Evolutionary conservation across 2,797 vertebrate genomes (phyloP), one percentile per base, ranked within the genome.

Genomic region (Sibirionetta formosa): DNA sequence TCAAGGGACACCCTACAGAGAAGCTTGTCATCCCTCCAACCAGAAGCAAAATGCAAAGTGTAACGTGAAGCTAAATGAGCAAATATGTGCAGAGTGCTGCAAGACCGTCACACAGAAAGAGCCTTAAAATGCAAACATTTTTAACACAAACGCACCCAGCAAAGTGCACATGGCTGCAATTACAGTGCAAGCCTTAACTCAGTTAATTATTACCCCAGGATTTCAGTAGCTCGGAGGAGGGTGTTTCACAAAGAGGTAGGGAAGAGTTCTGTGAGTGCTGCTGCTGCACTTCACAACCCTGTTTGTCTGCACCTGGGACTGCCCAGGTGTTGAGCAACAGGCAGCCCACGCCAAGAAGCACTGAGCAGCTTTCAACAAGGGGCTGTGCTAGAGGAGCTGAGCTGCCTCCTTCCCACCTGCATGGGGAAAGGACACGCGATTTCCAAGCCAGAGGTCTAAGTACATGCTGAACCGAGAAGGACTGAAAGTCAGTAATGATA

Each of bases 211-310:
- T 92, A 92, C 12, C 73, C 78, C 56, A 44, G 70, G 36, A 90
- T 93, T 96, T 94, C 77, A 57, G 68, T 88, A 85, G 85, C 92
- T 96, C 70, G 83, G 35, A 93, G 94, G 70, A 92, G 79, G 95
- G 86, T 92, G 35, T 92, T 94, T 94, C 88, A 88, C 86, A 46
- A 65, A 63, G 90, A 42, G 35, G 8, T 58, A 1, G 1, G 15
- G 61, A 66, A 72, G 60, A 71, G 36, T 36, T 19, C 11, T 15
- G 8, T 14, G 27, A 61, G 66, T 2, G 1, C 44, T 51, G 77
- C 79, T 26, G 44, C 76, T 66, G 31, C 0, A 2, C 56, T 82
- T 57, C 57, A 35, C 27, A 38, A 2, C 0, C 1, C 36, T 82
- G 50, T 48, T 31, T 51, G 63, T 56, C 61, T 84, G 51, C 70